Percentiles rank a stretch among this genome's conserved stretches.
Conservation (phyloP, 2,113 vertebrate species). For the Dromaius novaehollandiae region DNA sequence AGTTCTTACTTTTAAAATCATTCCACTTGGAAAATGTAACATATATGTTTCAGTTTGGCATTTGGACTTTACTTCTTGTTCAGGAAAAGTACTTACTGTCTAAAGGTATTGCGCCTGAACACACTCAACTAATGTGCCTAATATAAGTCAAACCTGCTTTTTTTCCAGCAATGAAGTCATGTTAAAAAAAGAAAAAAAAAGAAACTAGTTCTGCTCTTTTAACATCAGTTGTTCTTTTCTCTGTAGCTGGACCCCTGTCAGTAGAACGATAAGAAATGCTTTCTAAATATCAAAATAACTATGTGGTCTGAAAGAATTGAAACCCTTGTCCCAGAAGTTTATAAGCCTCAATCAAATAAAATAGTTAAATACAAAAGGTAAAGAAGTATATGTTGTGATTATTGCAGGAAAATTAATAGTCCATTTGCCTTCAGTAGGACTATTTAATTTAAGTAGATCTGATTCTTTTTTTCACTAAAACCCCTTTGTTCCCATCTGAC, state of each 20-base stretch:
- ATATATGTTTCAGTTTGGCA: neutral
- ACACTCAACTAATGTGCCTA: neutral
- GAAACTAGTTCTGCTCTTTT: rapidly evolving
- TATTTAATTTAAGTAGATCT: neutral
- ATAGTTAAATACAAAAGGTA: neutral
- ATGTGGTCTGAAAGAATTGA: neutral
- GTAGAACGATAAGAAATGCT: neutral
- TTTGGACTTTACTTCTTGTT: neutral
- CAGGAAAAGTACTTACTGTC: neutral
- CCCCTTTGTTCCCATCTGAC: neutral
- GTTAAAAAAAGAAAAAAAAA: neutral
- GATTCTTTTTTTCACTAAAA: neutral
- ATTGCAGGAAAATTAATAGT: neutral
- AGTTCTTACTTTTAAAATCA: neutral
- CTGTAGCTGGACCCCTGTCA: rapidly evolving
- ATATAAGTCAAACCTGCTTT: neutral
- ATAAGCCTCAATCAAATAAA: neutral
- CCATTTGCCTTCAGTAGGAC: neutral
- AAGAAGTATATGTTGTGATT: neutral
- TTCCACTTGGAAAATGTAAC: neutral
- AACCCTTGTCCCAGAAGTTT: neutral
- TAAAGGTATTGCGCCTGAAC: neutral
- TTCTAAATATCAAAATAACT: neutral
- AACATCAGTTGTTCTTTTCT: neutral
- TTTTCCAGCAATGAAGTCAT: neutral